These are phyloP conservation scores for Orius insidiosus DNA, from an alignment of 1,140 invertebrate genomes.

Conservation along the genomic window DNA sequence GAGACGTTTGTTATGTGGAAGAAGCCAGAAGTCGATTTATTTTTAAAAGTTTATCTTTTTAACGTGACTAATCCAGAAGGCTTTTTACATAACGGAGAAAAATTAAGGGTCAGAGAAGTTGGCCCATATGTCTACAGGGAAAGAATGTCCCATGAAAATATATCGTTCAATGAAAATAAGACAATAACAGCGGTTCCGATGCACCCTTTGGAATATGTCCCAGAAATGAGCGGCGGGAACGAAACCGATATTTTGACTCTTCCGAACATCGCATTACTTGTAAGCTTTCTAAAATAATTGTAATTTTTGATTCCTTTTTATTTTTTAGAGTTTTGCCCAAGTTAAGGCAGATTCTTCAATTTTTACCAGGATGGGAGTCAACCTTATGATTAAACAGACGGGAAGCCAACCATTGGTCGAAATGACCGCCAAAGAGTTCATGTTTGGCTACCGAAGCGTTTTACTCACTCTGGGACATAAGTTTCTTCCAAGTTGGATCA, in stretches of 20 bases:
- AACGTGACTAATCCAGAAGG: slow-evolving; percentile 73
- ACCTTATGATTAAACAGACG: slow-evolving; percentile 45
- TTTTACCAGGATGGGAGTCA: slow-evolving; percentile 44
- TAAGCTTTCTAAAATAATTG: no score
- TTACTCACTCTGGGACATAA: slow-evolving; percentile 58
- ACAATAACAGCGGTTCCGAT: slow-evolving; percentile 46
- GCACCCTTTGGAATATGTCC: slow-evolving; percentile 52
- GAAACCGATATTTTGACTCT: slow-evolving; percentile 61
- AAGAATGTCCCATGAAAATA: slow-evolving; percentile 43
- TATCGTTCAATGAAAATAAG: slow-evolving; percentile 54
- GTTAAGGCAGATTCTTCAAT: slow-evolving; percentile 43
- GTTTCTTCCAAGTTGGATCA: slow-evolving; percentile 60
- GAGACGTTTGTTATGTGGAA: slow-evolving; percentile 75
- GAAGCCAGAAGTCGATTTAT: slow-evolving; percentile 64
- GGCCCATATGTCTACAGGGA: slow-evolving; percentile 85
- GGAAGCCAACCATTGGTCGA: slow-evolving; percentile 44
- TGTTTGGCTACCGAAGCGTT: slow-evolving; percentile 59
- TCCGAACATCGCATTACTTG: slow-evolving; percentile 76
- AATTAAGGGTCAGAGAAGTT: slow-evolving; percentile 56
- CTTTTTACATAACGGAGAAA: slow-evolving; percentile 50
- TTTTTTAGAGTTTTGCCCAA: slow-evolving; percentile 57
- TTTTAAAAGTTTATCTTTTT: slow-evolving; percentile 70
- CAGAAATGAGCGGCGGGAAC: slow-evolving; percentile 47
- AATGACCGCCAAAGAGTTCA: slow-evolving; percentile 67
- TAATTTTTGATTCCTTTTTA: slow-evolving; percentile 13